Base-by-base conservation (phyloP, 2,888 invertebrate species). In the Zaprionus obscuricornis region DNA sequence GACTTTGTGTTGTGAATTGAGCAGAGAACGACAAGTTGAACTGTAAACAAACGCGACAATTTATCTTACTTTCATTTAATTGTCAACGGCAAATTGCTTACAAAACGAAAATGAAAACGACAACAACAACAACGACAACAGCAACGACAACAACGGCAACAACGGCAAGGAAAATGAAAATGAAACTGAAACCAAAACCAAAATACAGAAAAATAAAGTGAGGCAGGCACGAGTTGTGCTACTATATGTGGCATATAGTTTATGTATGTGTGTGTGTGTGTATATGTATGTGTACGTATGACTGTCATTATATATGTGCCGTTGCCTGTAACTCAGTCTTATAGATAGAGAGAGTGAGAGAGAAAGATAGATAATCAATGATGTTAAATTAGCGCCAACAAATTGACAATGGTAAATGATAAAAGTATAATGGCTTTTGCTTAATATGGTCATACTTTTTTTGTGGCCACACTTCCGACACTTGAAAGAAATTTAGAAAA, bases 51-150 rank as follows among this genome's bases (percentile, higher is more conserved):
- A 84, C 75, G 74, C 82, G 77, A 74, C 87, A 84, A 85, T 85
- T 87, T 86, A 86, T 85, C 84, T 85, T 84, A 81, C 87, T 87
- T 85, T 84, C 82, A 66, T 82, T 85, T 87, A 85, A 85, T 85
- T 85, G 85, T 87, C 87, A 81, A 68, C 76, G 68, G 56, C 65
- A 73, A 87, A 86, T 81, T 74, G 84, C 78, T 84, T 64, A 66
- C 62, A 62, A 72, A 77, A 66, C 69, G 66, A 66, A 68, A 46
- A 37, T 47, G 54, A 67, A 58, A 69, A 55, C 58, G 59, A 39
- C 36, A 42, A 49, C 29, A 17, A 3, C 11, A 13, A 54, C 58
- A 67, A 40, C 39, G 64, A 51, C 45, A 52, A 37, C 34, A 36
- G 60, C 45, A 59, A 40, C 40, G 60, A 62, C 51, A 59, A 39